A percentile compares a stretch with the other conserved stretches of the same genome.
Evolutionary conservation across 1,140 invertebrate species (phyloP).

Genomic region (Diabrotica virgifera): DNA sequence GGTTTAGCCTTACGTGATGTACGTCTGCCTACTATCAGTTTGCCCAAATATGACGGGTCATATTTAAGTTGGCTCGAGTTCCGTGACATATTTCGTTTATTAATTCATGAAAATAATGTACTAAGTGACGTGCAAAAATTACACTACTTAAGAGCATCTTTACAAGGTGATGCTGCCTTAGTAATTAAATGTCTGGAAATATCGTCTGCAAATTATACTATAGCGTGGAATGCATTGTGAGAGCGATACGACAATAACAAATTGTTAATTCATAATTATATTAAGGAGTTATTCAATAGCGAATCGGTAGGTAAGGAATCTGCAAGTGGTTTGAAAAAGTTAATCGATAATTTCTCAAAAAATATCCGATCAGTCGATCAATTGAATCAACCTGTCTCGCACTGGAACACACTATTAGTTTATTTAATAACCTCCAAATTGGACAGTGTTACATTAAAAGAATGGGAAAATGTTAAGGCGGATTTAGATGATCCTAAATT

Average conservation of each 20-base stretch:
- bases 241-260: slow-evolving; percentile 24
- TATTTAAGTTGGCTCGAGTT: slow-evolving; percentile 14
- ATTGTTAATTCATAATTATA: too few species aligned
- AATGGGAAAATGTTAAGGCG: slow-evolving; percentile 27
- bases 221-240: slow-evolving; percentile 21
- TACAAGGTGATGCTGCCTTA: slow-evolving; percentile 18
- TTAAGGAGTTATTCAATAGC: too few species aligned
- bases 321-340: too few species aligned
- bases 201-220: slow-evolving; percentile 21
- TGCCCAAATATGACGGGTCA: slow-evolving; percentile 12
- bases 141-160: too few species aligned
- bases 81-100: too few species aligned
- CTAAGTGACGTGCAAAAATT: too few species aligned
- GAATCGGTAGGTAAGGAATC: too few species aligned
- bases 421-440: slow-evolving; percentile 22
- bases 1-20: slow-evolving; percentile 5
- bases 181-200: slow-evolving; percentile 18
- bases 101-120: too few species aligned
- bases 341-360: too few species aligned
- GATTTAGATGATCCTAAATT: too few species aligned
- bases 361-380: too few species aligned
- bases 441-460: slow-evolving; percentile 11
- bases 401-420: slow-evolving; percentile 37
- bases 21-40: slow-evolving; percentile 13
- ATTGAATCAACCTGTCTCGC: slow-evolving; percentile 22